Conservation (phyloP, 30 jellyfish, hydroid and myxozoan species). For the Aurelia aurita region DNA sequence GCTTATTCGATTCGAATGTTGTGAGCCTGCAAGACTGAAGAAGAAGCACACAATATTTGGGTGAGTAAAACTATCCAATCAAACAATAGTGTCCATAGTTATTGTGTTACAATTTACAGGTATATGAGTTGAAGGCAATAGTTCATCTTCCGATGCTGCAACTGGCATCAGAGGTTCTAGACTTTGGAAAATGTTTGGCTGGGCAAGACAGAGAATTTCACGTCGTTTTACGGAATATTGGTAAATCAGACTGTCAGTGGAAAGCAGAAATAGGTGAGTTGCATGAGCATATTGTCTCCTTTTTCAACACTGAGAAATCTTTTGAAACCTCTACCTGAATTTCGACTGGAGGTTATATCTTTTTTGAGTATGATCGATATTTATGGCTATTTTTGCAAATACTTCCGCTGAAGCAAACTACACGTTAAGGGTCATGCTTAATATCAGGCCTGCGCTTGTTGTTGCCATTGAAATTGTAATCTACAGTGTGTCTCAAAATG, state of each 20-base stretch:
- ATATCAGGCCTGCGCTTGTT: too few species aligned
- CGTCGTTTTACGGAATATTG: slow-evolving; percentile 32
- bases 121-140: slow-evolving; percentile 23
- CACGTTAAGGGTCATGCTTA: too few species aligned
- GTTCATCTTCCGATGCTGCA: slow-evolving; percentile 43
- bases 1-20: too few species aligned
- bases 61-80: background rate
- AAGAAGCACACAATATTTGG: background rate
- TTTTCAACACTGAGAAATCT: too few species aligned
- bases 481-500: too few species aligned
- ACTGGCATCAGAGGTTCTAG: slow-evolving; percentile 24
- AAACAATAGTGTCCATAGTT: background rate
- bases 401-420: too few species aligned
- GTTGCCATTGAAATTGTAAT: too few species aligned
- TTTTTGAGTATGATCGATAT: too few species aligned
- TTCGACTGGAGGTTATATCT: too few species aligned
- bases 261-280: slow-evolving; percentile 48
- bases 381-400: too few species aligned
- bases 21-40: background rate
- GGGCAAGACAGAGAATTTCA: slow-evolving; percentile 68
- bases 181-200: slow-evolving; percentile 61
- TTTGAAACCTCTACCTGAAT: too few species aligned
- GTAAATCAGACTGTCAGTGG: slow-evolving; percentile 58
- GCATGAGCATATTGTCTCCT: too few species aligned
- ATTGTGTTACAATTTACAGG: background rate